These are phyloP conservation scores for Gallinago jamesoni DNA, from an alignment of 2,113 vertebrate genomes.

Conservation along the genomic window DNA sequence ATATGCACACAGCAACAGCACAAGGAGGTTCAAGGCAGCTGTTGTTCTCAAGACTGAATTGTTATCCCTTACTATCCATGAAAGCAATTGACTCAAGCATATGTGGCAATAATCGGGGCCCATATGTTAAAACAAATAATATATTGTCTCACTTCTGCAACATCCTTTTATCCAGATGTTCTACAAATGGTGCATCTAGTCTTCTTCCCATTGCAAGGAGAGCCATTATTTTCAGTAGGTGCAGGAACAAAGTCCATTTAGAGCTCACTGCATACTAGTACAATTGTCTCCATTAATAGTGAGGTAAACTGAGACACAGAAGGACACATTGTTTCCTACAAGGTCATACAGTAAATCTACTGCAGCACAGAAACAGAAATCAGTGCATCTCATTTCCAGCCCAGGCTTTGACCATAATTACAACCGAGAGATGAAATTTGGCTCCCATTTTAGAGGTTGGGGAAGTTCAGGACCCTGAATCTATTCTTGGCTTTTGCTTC, in stretches of 20 bases:
- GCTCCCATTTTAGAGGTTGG: slow-evolving; percentile 23
- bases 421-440: slow-evolving; percentile 51
- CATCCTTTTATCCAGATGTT: neutral
- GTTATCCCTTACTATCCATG: neutral
- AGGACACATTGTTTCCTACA: neutral
- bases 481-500: slow-evolving; percentile 58
- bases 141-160: neutral
- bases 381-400: slow-evolving; percentile 43
- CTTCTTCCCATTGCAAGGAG: neutral
- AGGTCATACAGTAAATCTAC: slow-evolving; percentile 15
- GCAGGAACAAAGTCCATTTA: slow-evolving; percentile 5
- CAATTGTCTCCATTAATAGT: neutral
- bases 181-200: neutral
- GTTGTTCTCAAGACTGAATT: neutral
- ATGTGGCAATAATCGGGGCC: neutral
- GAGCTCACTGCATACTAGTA: neutral
- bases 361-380: slow-evolving; percentile 27
- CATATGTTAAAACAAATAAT: neutral
- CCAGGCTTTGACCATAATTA: slow-evolving; percentile 58
- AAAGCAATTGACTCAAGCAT: neutral
- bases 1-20: neutral
- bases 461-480: slow-evolving; percentile 53
- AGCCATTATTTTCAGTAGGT: neutral
- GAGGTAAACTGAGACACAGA: slow-evolving; percentile 20
- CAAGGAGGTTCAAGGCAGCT: neutral